Base-by-base conservation (phyloP, 1,140 invertebrate species). In the Platyscapa corneri region DNA sequence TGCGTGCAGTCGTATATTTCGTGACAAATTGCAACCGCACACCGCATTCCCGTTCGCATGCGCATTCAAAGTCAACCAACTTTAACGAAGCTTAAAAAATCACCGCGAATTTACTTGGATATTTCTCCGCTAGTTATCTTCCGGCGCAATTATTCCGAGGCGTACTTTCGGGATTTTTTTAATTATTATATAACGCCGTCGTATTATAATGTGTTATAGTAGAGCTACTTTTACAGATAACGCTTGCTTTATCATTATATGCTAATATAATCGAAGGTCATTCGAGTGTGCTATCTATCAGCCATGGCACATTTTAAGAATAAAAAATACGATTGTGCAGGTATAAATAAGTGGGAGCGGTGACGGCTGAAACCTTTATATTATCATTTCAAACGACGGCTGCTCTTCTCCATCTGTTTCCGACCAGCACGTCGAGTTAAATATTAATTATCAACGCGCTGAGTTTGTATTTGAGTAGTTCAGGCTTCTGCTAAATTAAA, bases 211-310 rank as follows among this genome's bases (percentile, higher is more conserved):
- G 30, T 56, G 23, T 37, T 77, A 75, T 67, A 77, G 77, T 83
- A 37, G 34, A 78, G 39, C 65, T 42, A 42, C 32, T 39, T 56
- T n/a, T 56, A 42, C 23, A 79, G 46, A 84, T 72, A 84, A 72
- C 16, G 27, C 16, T 46, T 23, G 60, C 34, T 56, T 84, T 79
- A 74, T 80, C 67, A 49, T 85, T 80, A 39, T 67, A 80, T 39
- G 83, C 72, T 85, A 85, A 85, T 85, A 64, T 75, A 79, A 70
- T 32, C 46, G 77, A 80, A 85, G 83, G 83, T 85, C 53, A 37
- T 12, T n/a, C 64, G n/a, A 53, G 2, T 12, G 0, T 67, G 72
- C n/a, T 80, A 85, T 85, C n/a, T 80, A 85, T 85, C 83, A 85
- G 67, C 53, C 67, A 7, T 77, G 83, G 77, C 83, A 85, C 53